Evolutionary conservation across 2,797 vertebrate genomes (phyloP).

Genomic region (Cossypha polioptera): DNA sequence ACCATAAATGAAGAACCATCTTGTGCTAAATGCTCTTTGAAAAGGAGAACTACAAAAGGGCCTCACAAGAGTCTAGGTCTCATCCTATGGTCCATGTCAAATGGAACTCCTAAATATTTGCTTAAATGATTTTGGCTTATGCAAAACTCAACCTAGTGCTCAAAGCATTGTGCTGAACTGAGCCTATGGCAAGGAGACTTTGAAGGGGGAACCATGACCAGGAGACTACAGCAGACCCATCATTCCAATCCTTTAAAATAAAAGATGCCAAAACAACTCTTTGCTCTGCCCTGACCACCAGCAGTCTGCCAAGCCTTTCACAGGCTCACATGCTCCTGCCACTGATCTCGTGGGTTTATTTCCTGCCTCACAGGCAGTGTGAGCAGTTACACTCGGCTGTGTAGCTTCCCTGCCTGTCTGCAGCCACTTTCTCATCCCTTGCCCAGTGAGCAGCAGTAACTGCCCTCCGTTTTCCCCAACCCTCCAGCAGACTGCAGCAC

Average conservation of each 20-base stretch:
- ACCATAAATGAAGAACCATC: background rate
- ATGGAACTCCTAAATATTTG: background rate
- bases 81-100: background rate
- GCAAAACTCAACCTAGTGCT: background rate
- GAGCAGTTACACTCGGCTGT: background rate
- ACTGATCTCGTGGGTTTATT: background rate
- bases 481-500: background rate
- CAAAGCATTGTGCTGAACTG: background rate
- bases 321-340: background rate
- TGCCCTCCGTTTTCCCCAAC: background rate
- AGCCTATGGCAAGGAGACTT: fast-evolving
- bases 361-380: background rate
- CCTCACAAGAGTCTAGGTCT: background rate
- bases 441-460: background rate
- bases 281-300: background rate
- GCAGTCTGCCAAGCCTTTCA: background rate
- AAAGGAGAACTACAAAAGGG: background rate
- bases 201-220: background rate
- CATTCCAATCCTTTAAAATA: background rate
- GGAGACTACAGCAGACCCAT: background rate
- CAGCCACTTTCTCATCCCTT: background rate
- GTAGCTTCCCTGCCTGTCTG: background rate
- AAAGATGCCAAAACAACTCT: background rate
- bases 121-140: background rate
- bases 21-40: background rate